Base-by-base conservation (phyloP, 2,113 vertebrate genomes). In the Chelonoidis abingdonii region DNA sequence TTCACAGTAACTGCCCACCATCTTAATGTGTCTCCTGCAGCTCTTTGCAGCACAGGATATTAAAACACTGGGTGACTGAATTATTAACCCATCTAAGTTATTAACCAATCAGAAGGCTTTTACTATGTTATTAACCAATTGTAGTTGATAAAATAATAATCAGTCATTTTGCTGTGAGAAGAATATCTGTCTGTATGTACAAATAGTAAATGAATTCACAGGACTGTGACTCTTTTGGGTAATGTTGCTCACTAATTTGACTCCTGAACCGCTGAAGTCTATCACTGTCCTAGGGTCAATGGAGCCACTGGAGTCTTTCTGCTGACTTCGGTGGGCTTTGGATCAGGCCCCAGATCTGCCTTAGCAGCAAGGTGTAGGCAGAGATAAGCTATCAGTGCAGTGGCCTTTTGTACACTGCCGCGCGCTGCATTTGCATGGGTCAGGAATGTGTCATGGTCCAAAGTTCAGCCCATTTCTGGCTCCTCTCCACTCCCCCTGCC, bases 401-500 rank as follows among this genome's bases (percentile, higher is more conserved):
- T 9, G 38, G n/a, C 38, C 69, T 35, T 65, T 35, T 35, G 59
- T 35, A 41, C 19, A 6, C 69, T 72, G 19, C 72, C 8, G 5
- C 10, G 2, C 2, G 38, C 72, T 76, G 72, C 4, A 2, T 25
- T 24, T 25, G 21, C 21, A 38, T 3, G 1, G 24, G 38, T 44
- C 41, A 24, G 72, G 24, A 44, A 76, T 76, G n/a, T 76, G 5
- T 25, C 72, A 38, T 3, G 6, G 72, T 44, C 72, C 72, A 41
- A 25, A 76, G 72, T 76, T 41, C 72, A 13, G 38, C 72, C 72
- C 14, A 38, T 27, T 50, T 35, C 16, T 29, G 7, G 75, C 4
- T 50, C 31, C 0, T 0, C 47, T 8, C 38, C 13, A 5, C 12
- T 5, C 44, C 3, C 21, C 22, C 6, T 4, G 5, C 80, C 35